These are phyloP conservation scores for Macroteleia sp. DNA, from an alignment of 2,888 invertebrate genomes.

Conservation along the genomic window DNA sequence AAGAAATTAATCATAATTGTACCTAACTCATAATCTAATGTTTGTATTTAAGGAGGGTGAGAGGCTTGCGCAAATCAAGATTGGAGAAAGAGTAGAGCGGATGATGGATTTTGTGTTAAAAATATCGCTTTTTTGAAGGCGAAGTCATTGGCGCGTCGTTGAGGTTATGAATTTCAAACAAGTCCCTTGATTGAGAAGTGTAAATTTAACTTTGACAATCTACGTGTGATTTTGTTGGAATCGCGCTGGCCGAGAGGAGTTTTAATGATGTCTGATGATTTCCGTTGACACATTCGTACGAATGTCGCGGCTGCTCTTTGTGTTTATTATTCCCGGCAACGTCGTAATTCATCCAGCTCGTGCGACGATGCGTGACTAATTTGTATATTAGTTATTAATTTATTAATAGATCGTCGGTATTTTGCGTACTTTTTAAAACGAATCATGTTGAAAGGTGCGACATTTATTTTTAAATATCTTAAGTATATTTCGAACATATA, in stretches of 20 bases:
- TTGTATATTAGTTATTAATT: too few species aligned
- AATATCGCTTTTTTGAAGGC: constrained; percentile 36
- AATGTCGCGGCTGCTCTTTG: background rate
- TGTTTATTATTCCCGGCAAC: too few species aligned
- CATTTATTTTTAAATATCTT: background rate
- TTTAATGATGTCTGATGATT: constrained; percentile 40
- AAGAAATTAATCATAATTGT: too few species aligned
- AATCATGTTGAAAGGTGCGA: background rate
- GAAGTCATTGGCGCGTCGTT: constrained; percentile 30
- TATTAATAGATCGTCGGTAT: background rate
- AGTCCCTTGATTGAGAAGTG: constrained; percentile 39
- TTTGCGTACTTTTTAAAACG: background rate
- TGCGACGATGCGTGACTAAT: too few species aligned
- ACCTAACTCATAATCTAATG: too few species aligned
- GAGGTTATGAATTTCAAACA: constrained; percentile 48
- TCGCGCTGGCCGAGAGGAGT: constrained; percentile 19
- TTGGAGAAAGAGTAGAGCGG: too few species aligned
- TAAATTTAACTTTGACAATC: constrained; percentile 56
- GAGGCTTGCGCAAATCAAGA: too few species aligned
- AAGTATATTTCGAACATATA: background rate
- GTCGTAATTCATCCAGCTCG: too few species aligned
- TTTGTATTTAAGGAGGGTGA: too few species aligned
- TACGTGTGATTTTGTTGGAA: constrained; percentile 32
- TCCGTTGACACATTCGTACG: background rate
- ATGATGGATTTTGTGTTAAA: constrained; percentile 35